Evolutionary conservation across 2,888 invertebrate genomes (phyloP).

Genomic region (Acronicta aceris): DNA sequence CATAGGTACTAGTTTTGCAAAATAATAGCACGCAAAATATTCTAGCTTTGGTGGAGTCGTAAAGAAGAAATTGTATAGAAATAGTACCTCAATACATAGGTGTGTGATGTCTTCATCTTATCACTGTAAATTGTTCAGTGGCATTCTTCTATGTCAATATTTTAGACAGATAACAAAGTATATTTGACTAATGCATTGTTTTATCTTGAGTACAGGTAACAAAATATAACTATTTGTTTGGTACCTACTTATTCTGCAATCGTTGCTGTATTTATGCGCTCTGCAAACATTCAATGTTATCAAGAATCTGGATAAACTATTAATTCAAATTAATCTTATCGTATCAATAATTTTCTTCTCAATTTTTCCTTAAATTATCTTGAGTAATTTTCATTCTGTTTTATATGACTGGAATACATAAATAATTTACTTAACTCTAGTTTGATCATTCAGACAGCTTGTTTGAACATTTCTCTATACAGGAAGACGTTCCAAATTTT

Average conservation of each 20-base stretch:
- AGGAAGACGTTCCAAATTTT: too few species aligned
- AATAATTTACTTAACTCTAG: too few species aligned
- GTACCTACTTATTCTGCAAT: conserved; percentile 30
- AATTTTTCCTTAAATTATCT: too few species aligned
- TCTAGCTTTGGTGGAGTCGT: too few species aligned
- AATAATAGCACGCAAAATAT: neutral
- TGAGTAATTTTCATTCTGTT: too few species aligned
- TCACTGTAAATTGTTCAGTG: conserved; percentile 35
- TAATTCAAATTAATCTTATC: conserved; percentile 26
- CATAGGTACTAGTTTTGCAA: neutral
- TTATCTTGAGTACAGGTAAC: conserved; percentile 24
- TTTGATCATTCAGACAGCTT: too few species aligned
- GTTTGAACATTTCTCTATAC: too few species aligned
- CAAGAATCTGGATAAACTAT: conserved; percentile 24
- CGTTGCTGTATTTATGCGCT: conserved; percentile 24
- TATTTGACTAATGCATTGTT: conserved; percentile 47
- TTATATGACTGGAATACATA: too few species aligned
- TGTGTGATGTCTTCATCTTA: neutral
- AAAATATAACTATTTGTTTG: conserved; percentile 35
- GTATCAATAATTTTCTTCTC: conserved; percentile 12
- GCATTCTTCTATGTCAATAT: conserved; percentile 44
- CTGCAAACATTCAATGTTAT: conserved; percentile 37
- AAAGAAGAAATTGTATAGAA: neutral
- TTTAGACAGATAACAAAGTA: conserved; percentile 16
- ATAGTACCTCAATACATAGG: conserved; percentile 6